Conservation (phyloP, 2,888 invertebrate genomes). For the Pseudanteris insignis region DNA sequence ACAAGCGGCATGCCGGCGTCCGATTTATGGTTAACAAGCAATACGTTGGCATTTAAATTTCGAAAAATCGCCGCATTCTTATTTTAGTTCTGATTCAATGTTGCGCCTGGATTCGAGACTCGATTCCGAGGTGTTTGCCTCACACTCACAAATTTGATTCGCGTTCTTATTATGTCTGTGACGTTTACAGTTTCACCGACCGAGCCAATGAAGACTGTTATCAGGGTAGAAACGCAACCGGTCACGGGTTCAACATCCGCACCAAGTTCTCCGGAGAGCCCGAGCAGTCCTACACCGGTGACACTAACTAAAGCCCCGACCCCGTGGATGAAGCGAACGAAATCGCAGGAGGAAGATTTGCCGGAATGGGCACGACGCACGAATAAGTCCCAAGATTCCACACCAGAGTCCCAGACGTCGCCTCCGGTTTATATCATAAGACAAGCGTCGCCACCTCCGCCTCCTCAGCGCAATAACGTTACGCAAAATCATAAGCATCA, state of each 20-base stretch:
- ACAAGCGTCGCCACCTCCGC: slow-evolving; percentile 41
- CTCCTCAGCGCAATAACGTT: slow-evolving; percentile 39
- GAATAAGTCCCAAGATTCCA: slow-evolving; percentile 51
- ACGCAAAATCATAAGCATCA: slow-evolving; percentile 32
- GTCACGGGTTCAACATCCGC: slow-evolving; percentile 44
- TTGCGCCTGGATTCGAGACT: no score
- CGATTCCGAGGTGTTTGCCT: no score
- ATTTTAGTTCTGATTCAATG: no score
- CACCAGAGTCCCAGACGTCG: slow-evolving; percentile 64
- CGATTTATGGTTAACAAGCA: no score
- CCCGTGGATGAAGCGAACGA: slow-evolving; percentile 69
- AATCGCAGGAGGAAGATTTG: slow-evolving; percentile 66
- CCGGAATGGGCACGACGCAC: slow-evolving; percentile 68
- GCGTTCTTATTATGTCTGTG: no score
- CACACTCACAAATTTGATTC: no score
- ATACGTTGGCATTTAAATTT: no score
- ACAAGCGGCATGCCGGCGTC: no score
- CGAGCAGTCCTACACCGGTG: slow-evolving; percentile 62
- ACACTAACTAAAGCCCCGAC: slow-evolving; percentile 71
- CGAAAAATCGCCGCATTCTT: no score
- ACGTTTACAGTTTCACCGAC: slow-evolving; percentile 32
- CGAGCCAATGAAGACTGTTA: slow-evolving; percentile 46
- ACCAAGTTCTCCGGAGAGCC: slow-evolving; percentile 56
- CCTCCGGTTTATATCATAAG: slow-evolving; percentile 59
- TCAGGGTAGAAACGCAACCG: slow-evolving; percentile 54